A percentile compares a stretch with the other conserved stretches of the same genome.
Evolutionary conservation across 2,113 vertebrate genomes (phyloP).

Genomic region (Macroglossus sobrinus): DNA sequence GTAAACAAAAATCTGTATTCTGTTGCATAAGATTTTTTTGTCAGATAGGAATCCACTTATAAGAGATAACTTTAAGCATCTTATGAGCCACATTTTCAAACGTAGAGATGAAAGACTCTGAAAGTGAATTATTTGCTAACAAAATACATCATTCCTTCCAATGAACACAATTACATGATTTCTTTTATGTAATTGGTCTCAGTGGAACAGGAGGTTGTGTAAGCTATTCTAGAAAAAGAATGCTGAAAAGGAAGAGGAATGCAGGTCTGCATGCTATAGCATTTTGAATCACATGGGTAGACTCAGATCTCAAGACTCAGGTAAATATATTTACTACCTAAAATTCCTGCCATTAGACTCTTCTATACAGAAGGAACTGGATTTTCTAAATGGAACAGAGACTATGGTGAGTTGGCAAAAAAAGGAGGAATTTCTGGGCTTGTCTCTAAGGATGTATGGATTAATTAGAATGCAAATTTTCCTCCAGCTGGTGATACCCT

Average conservation of each 20-base stretch:
- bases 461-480: background rate
- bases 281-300: background rate
- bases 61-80: background rate
- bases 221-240: background rate
- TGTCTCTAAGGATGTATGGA: background rate
- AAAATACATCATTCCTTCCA: background rate
- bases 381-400: background rate
- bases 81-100: background rate
- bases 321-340: background rate
- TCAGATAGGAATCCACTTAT: background rate
- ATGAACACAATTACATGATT: background rate
- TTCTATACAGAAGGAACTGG: background rate
- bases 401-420: background rate
- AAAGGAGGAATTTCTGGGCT: background rate
- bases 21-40: background rate
- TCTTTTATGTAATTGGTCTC: background rate
- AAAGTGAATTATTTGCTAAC: conserved; percentile 3
- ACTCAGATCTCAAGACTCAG: background rate
- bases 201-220: background rate
- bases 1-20: conserved; percentile 4
- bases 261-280: background rate
- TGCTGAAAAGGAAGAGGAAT: background rate
- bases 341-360: background rate
- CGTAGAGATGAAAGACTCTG: background rate
- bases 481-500: background rate